Conservation (phyloP, 2,797 vertebrate species). For the Heliangelus exortis region DNA sequence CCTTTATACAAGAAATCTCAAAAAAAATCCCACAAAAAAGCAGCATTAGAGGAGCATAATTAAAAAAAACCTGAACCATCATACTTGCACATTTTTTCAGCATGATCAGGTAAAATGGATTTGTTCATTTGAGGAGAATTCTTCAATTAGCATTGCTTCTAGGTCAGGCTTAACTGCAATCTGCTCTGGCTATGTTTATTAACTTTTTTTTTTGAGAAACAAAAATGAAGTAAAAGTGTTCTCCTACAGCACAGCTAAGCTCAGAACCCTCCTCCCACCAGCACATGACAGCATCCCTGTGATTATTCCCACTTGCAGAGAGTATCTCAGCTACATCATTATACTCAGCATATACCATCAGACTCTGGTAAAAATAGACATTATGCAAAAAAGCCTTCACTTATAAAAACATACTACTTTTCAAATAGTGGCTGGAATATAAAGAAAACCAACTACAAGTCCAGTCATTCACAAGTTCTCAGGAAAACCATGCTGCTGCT, state of each 20-base stretch:
- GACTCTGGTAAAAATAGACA: neutral
- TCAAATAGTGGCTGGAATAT: neutral
- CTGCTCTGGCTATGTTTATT: neutral
- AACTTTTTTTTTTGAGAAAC: neutral
- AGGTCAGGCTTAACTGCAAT: neutral
- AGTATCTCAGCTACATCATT: neutral
- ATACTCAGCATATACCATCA: neutral
- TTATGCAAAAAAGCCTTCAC: neutral
- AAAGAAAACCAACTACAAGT: neutral
- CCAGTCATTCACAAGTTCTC: neutral
- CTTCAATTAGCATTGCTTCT: neutral
- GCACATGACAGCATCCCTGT: neutral
- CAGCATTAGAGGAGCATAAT: neutral
- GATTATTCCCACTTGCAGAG: neutral
- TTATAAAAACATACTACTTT: neutral
- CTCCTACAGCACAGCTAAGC: fast-evolving
- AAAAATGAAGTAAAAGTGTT: neutral
- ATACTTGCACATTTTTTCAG: neutral
- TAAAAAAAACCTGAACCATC: neutral
- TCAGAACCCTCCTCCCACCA: neutral
- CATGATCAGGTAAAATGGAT: neutral
- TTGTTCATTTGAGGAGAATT: neutral
- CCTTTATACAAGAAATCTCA: neutral
- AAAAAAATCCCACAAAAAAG: neutral
- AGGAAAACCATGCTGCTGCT: neutral